Evolutionary conservation across 2,113 vertebrate genomes (phyloP), one percentile per base, ranked within the genome.

Genomic region (Ctenodactylus gundi): DNA sequence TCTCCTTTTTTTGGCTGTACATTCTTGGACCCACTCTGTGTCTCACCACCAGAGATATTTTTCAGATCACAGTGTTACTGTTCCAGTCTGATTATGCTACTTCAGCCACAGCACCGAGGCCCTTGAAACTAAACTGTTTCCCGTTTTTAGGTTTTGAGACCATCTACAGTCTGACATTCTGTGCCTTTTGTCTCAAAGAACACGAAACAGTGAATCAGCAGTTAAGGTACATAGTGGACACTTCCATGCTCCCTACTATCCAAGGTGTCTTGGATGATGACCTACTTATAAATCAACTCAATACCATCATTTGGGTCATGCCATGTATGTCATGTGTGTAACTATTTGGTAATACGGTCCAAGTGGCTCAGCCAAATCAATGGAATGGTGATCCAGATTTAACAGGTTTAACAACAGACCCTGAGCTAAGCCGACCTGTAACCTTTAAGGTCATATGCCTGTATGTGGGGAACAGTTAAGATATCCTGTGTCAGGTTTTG

Each of bases 241-340:
- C n/a, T 72, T 87, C 86, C 44, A 9, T 44, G 72, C 20, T 25
- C 7, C 57, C 17, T 14, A 72, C 18, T 9, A 73, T 36, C 34
- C 46, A 36, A 64, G 55, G 51, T 60, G 81, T 81, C 14, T 83
- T 27, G 58, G 65, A 94, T 57, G 25, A 49, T 55, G 18, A 27
- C 14, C 41, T 90, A 58, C 46, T 65, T 44, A 62, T 70, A 93
- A 88, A 88, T 55, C 82, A 94, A 88, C 53, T 94, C 9, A 64
- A 51, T 83, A n/a, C n/a, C n/a, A n/a, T n/a, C n/a, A n/a, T 39
- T 75, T 62, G 53, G 31, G 55, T 34, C 23, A 82, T 34, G 53
- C 12, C 41, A 64, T 18, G 20, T 31, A 55, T 70, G 75, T 25
- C 34, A 77, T 70, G 0, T 7, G 18, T 85, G 41, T 17, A 67